Base-by-base conservation (phyloP, 2,113 vertebrate genomes). In the Hemibates koningsi region DNA sequence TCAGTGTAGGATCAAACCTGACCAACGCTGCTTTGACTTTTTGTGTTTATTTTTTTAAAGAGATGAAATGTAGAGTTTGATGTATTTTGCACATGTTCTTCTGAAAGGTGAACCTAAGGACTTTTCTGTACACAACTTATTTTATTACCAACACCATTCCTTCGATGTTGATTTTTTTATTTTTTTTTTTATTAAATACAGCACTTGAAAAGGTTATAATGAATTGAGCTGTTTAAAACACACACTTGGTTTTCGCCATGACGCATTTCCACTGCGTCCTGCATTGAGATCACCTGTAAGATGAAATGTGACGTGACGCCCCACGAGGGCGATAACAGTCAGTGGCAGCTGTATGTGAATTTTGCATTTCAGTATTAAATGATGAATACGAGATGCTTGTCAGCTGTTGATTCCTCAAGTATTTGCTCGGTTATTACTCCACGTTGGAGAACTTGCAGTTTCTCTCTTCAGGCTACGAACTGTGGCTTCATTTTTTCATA, bases 1-100 rank as follows among this genome's bases (percentile, higher is more conserved):
- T 82, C 9, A 45, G 91, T 98, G 98, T 99, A 99, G 97, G 98
- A 99, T 97, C 86, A 97, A 97, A 93, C 96, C 93, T 94, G 96
- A 24, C 81, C 91, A 87, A 21, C 3, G 57, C 89, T 78, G 19
- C 8, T 66, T n/a, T 84, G 21, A 71, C 27, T 54, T 21, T 81
- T 52, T 86, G 34, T 90, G 54, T 89, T 86, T 80, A 3, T 61
- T 93, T 83, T 92, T 84, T 90, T 48, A 61, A 76, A 90, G 73
- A 90, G 56, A 85, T 86, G 53, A 94, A 88, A 92, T 91, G 90
- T 93, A 92, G 88, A 91, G 81, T 87, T 97, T 97, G 91, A 96
- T 97, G 96, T 96, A 96, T 95, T 97, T 97, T 97, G 97, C 97
- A 98, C 97, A 96, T 95, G 94, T 94, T 94, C 71, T 88, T 96